Evolutionary conservation across 2,888 invertebrate species (phyloP), one percentile per base, ranked within the genome.

Genomic region (Cryptus viduatorius): DNA sequence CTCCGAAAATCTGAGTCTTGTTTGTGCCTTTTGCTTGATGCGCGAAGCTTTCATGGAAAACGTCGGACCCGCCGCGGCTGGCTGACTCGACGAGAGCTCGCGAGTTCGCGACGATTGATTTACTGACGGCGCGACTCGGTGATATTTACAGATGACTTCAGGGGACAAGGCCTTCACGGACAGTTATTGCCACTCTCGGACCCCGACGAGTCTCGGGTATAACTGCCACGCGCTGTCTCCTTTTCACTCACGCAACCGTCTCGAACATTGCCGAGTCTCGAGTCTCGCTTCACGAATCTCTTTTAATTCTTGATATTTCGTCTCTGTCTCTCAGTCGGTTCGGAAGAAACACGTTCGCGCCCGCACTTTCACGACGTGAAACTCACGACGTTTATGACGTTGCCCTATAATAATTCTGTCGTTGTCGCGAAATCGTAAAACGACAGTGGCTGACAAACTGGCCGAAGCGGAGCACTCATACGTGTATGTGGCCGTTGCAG

Each of bases 331-430:
- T 86, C 83, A 78, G 77, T 79, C 5, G 29, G 37, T 79, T 56
- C 59, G 65, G 69, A 37, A 37, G 37, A 37, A 37, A 69, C 82
- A 53, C 77, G 69, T 77, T 50, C 59, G 79, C 71, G 75, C 76
- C 53, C 83, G 72, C 78, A 65, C 78, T 65, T 79, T 64, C 73
- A 65, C 76, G 67, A 68, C 76, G 80, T 71, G 82, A 80, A 76
- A 80, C 75, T 53, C 71, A 89, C 71, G 89, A 91, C 91, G 87
- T 91, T 92, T 91, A 92, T 89, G 91, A 90, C 89, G 87, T 87
- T 87, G 88, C 90, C 78, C 88, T 87, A 90, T 90, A 88, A 90
- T 91, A 91, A 91, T 90, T 91, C 91, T 90, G 90, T 91, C 91
- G 88, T 90, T 91, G 89, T 89, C 89, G 86, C 87, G 85, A 84